phyloP scores from a whole-genome alignment of 92 coral and sea anemone species.

The Epizoanthus stellaris region DNA sequence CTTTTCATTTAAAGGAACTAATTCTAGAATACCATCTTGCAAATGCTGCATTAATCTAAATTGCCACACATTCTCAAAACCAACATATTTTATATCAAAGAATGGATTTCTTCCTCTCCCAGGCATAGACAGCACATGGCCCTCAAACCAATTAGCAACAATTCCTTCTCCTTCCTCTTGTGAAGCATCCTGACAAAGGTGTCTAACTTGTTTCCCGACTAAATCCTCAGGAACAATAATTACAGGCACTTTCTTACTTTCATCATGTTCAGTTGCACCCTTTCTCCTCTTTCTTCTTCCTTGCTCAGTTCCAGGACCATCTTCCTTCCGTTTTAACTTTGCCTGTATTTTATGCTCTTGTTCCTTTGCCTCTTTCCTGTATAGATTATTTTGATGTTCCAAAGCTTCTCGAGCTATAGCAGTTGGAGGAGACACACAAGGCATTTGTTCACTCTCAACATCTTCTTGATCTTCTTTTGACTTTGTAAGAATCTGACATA shows the following conservation, averaged over 20 bases:
- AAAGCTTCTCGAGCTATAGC: constrained; percentile 1
- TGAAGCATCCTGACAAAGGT: constrained; percentile 10
- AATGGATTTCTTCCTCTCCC: constrained; percentile 7
- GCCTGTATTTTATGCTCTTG: not conserved
- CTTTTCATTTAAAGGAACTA: constrained; percentile 1
- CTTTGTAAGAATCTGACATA: constrained; percentile 9
- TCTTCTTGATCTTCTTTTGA: not conserved
- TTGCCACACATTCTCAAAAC: constrained; percentile 8
- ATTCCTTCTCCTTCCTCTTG: constrained; percentile 5
- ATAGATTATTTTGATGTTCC: constrained; percentile 12
- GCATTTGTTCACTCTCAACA: not conserved
- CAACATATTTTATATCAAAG: constrained; percentile 20
- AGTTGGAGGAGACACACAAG: not conserved
- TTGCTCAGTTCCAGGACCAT: not conserved
- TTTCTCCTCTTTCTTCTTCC: constrained; percentile 10
- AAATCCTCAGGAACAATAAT: constrained; percentile 36
- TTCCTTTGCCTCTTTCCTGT: not conserved
- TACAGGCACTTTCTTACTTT: not conserved
- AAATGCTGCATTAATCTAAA: constrained; percentile 22
- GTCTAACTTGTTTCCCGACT: constrained; percentile 27
- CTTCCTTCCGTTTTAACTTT: not conserved
- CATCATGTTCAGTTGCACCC: not conserved
- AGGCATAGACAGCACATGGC: constrained; percentile 21
- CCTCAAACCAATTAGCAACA: constrained; percentile 21
- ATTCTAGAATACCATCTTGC: constrained; percentile 20